Evolutionary conservation across 2,797 vertebrate genomes (phyloP).

Genomic region (Telmatherina bonti): DNA sequence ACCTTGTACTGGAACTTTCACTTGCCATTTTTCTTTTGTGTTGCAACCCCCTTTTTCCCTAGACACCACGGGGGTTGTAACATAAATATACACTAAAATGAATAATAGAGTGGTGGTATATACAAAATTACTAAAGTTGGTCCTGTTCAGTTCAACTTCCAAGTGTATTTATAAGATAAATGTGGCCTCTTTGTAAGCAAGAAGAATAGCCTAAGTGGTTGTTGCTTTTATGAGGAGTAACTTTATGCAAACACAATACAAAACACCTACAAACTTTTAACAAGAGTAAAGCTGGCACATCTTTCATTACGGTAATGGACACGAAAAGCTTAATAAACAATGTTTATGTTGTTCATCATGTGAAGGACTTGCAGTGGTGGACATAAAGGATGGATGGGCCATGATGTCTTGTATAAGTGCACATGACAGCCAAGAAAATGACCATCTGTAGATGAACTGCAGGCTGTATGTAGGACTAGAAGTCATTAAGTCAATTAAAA

Average conservation of each 20-base stretch:
- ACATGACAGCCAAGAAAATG: constrained; percentile 34
- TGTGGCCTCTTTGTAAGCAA: constrained; percentile 12
- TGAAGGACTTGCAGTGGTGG: constrained; percentile 23
- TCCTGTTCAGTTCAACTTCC: constrained; percentile 6
- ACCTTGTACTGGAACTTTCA: too few relatives aligned
- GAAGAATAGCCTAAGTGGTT: constrained; percentile 32
- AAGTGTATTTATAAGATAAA: constrained; percentile 21
- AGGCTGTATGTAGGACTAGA: constrained; percentile 8
- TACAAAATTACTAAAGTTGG: neutral
- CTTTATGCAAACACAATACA: constrained; percentile 37
- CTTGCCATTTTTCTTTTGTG: too few relatives aligned
- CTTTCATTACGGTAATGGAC: constrained; percentile 63
- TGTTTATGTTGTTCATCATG: constrained; percentile 11
- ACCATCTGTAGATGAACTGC: constrained; percentile 2
- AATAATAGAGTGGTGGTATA: neutral
- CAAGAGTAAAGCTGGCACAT: constrained; percentile 21
- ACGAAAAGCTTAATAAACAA: constrained; percentile 27
- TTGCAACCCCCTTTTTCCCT: too few relatives aligned
- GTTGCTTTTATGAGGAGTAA: constrained; percentile 43
- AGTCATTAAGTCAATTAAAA: constrained; percentile 12
- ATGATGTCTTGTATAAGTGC: constrained; percentile 18
- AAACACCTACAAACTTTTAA: constrained; percentile 47
- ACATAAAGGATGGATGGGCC: constrained; percentile 15
- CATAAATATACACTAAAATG: neutral
- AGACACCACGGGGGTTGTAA: too few relatives aligned